These are phyloP conservation scores for Bettongia penicillata DNA, from an alignment of 2,113 vertebrate species.

Conservation along the genomic window DNA sequence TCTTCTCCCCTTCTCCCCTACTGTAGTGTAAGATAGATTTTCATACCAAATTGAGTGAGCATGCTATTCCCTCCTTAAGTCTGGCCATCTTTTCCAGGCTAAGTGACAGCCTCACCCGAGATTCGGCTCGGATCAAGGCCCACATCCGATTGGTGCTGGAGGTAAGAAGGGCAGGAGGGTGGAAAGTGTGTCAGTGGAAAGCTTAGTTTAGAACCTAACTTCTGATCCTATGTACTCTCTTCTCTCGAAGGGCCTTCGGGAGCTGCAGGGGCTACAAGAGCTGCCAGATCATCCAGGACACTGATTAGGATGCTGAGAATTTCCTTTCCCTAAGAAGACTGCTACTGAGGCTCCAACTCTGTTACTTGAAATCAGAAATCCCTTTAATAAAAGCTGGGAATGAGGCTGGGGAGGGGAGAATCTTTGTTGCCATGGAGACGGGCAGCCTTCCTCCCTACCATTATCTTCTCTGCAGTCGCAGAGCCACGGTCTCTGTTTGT, in stretches of 20 bases:
- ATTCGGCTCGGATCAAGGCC: constrained; percentile 92
- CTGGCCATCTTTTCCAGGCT: constrained; percentile 80
- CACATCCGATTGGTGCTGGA: constrained; percentile 93
- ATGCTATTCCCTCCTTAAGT: too few relatives aligned
- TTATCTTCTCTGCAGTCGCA: neutral
- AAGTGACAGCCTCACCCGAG: constrained; percentile 89
- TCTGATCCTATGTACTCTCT: constrained; percentile 24
- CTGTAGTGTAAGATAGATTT: too few relatives aligned
- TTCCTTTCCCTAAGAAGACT: constrained; percentile 5
- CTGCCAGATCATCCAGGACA: constrained; percentile 75
- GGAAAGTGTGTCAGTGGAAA: constrained; percentile 4
- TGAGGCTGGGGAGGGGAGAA: neutral
- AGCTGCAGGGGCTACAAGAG: constrained; percentile 88
- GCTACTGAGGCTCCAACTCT: neutral
- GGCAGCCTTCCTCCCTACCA: neutral
- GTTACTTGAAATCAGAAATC: neutral
- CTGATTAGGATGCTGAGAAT: constrained; percentile 55
- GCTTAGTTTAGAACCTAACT: neutral
- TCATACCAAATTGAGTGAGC: too few relatives aligned
- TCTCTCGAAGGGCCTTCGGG: constrained; percentile 87
- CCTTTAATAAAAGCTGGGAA: constrained; percentile 17
- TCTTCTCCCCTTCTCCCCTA: too few relatives aligned
- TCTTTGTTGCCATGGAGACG: neutral
- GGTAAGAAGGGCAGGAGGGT: constrained; percentile 81
- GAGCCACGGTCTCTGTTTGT: constrained; percentile 16